Base-by-base conservation (phyloP, 2,113 vertebrate species). In the Nyctereutes procyonoides region DNA sequence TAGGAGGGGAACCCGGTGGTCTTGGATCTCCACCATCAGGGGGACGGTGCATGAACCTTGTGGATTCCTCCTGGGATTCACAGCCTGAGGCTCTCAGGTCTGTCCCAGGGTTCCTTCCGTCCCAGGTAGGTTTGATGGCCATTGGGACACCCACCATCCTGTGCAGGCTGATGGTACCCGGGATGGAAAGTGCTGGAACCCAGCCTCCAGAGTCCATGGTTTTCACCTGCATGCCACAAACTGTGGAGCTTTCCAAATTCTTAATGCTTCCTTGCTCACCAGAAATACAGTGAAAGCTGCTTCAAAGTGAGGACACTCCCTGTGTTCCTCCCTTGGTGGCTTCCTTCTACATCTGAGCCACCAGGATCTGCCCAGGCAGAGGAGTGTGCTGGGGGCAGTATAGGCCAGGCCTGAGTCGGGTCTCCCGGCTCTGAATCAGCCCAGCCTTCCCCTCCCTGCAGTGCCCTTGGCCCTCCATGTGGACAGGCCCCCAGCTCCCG, bases 401-500 rank as follows among this genome's bases (percentile, higher is more conserved):
- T 48, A 16, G 6, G 30, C 92, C 24, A 0, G 58, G 86, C 35
- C 81, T 14, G 8, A 2, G 3, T 7, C 4, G 32, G 63, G 58
- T 15, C n/a, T 35, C 24, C 28, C 20, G 87, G 26, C n/a, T 3
- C 9, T 17, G 83, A 85, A n/a, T 43, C 71, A 6, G 82, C 51
- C 53, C 80, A 74, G 92, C 88, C 79, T 93, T 32, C 5, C 20
- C 10, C n/a, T 53, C 87, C 96, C 96, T 8, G 30, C 8, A 8
- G 62, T 5, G 1, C 83, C 2, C 15, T 9, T 16, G 90, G 55
- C 69, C 87, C 48, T 53, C 35, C 14, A 0, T 19, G 6, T 10
- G 96, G 76, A 88, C 53, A 5, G 0, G 30, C 20, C 30, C 81
- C 96, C 90, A 63, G 96, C 97, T 73, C 93, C 97, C 97, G 38